These are phyloP conservation scores for Coregonus sp. DNA, from an alignment of 2,797 vertebrate species.

Conservation along the genomic window DNA sequence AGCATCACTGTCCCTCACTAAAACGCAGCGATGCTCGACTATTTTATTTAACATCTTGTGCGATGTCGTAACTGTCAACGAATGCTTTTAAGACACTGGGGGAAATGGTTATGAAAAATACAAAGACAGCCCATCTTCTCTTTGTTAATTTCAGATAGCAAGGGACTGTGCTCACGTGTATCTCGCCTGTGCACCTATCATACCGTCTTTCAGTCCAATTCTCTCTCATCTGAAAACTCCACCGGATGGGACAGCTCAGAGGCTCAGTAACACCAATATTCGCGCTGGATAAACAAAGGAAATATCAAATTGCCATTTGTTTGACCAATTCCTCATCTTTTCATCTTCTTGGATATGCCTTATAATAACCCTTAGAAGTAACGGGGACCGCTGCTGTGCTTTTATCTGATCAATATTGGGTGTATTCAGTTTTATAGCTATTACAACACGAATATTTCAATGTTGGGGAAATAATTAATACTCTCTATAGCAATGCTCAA, in stretches of 20 bases:
- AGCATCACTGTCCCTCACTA: constrained; percentile 40
- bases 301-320: neutral
- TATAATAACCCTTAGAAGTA: neutral
- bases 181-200: neutral
- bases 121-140: neutral
- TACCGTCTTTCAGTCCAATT: too few species aligned
- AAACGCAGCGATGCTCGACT: constrained; percentile 13
- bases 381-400: neutral
- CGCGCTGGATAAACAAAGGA: neutral
- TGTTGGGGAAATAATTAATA: neutral
- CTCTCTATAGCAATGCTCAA: neutral
- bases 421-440: neutral
- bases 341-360: neutral
- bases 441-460: neutral
- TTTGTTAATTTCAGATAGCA: neutral
- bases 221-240: neutral
- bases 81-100: neutral
- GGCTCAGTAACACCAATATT: neutral
- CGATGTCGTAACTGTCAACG: neutral
- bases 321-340: neutral
- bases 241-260: too few species aligned
- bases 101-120: neutral
- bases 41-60: neutral
- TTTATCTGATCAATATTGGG: neutral
- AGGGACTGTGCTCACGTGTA: neutral